Conservation (phyloP, 2,797 vertebrate genomes). For the Orestias chungarensis region DNA sequence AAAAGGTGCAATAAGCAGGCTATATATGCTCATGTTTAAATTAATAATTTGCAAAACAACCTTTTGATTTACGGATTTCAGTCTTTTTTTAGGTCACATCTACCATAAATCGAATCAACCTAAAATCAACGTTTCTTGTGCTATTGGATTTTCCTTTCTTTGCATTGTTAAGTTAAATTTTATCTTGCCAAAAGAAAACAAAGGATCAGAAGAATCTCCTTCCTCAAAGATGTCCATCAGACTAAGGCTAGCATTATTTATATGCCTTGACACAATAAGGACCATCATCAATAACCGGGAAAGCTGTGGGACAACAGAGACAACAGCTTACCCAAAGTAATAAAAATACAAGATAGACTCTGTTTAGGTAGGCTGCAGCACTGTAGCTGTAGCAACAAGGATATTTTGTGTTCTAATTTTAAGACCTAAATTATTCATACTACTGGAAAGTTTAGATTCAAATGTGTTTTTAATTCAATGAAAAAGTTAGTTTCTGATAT, state of each 20-base stretch:
- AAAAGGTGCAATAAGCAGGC: neutral
- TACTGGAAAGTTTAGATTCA: neutral
- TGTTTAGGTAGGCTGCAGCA: neutral
- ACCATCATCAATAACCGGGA: neutral
- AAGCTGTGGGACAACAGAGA: neutral
- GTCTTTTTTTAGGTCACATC: neutral
- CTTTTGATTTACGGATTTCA: neutral
- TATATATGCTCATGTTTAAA: neutral
- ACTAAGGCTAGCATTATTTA: neutral
- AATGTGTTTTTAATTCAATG: neutral
- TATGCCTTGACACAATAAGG: neutral
- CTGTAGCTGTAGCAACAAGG: neutral
- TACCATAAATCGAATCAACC: neutral
- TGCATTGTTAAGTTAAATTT: neutral
- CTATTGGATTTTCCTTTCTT: neutral
- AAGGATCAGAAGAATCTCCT: neutral
- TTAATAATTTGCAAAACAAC: neutral
- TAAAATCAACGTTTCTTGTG: neutral
- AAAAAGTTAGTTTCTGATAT: neutral
- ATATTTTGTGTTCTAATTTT: neutral
- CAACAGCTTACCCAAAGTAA: neutral
- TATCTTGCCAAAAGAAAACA: neutral
- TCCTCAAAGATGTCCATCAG: neutral
- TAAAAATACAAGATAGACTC: constrained; percentile 4
- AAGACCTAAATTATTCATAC: neutral